A percentile compares a stretch with the other conserved stretches of the same genome.
phyloP scores from a whole-genome alignment of 2,113 vertebrate species.

The Ranitomeya imitator region DNA sequence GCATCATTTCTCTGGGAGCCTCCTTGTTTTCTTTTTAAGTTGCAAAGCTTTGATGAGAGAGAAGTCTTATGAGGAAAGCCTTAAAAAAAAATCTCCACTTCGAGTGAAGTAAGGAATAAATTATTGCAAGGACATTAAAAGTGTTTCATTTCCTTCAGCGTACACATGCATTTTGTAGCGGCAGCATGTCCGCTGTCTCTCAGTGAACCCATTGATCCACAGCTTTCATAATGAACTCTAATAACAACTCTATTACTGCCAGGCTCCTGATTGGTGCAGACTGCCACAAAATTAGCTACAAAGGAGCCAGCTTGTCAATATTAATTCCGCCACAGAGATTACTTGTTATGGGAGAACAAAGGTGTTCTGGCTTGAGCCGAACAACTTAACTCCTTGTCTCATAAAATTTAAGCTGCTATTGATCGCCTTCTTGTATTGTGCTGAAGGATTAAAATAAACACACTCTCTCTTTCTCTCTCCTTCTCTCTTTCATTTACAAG shows the following conservation, averaged over 20 bases:
- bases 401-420: constrained; percentile 88
- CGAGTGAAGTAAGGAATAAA: constrained; percentile 64
- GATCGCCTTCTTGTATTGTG: constrained; percentile 79
- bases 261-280: constrained; percentile 80
- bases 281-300: constrained; percentile 87
- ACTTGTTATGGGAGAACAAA: constrained; percentile 88
- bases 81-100: constrained; percentile 54
- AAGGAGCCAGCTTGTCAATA: constrained; percentile 88
- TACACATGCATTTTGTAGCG: constrained; percentile 70
- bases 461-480: constrained; percentile 29
- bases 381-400: constrained; percentile 85
- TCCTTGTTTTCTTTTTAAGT: constrained; percentile 31
- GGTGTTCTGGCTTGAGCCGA: constrained; percentile 79
- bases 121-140: constrained; percentile 69
- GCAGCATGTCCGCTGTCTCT: constrained; percentile 74
- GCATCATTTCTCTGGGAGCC: neutral
- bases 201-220: constrained; percentile 84
- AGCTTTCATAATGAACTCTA: constrained; percentile 87
- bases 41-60: constrained; percentile 41
- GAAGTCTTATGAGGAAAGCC: constrained; percentile 36
- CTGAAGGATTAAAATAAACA: constrained; percentile 70
- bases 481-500: constrained; percentile 43
- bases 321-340: constrained; percentile 83
- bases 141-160: constrained; percentile 74
- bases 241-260: constrained; percentile 89